Evolutionary conservation across 2,888 invertebrate genomes (phyloP), one percentile per base, ranked within the genome.

Genomic region (Ptychoptera contaminata): DNA sequence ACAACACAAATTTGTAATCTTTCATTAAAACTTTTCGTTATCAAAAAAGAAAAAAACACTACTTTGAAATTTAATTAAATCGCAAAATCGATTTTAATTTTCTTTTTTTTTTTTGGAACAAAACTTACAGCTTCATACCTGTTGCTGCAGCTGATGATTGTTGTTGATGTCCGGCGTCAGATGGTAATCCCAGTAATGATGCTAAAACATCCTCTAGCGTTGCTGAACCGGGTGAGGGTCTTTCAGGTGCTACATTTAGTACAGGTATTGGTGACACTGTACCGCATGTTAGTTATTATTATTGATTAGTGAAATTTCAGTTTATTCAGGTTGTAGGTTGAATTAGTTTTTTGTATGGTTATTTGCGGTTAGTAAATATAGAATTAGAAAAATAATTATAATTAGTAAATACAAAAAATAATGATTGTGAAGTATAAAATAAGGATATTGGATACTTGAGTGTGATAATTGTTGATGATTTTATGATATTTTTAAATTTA

Each of bases 161-260:
- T 23, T 23, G 23, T 23, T 23, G 23, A 23, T 23, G 23, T 7
- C 23, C 23, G 3, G 4, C 74, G 56, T 72, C 68, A 52, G 82
- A 75, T 58, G 88, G 83, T 61, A 88, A 75, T 60, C 90, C 87
- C 67, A 92, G 77, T 55, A 92, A 77, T 52, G 90, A 87, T 68
- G 92, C 88, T 68, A 92, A 73, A 53, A 92, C 91, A 72, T 92
- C 91, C 73, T 92, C 91, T 62, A 92, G 72, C 53, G 91, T 92
- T 48, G 88, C 84, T 55, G 84, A 84, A 58, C 82, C 79, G 41
- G 82, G 81, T 59, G 82, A 80, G 52, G 79, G 79, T 60, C 74
- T 71, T 58, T 74, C 68, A 56, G 73, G 68, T 58, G 59, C 60
- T 58, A 57, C 51, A 45, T 50, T 43, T 37, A 52, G 44, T 47